Conservation (phyloP, 2,113 vertebrate genomes). For the Salvelinus sp. region DNA sequence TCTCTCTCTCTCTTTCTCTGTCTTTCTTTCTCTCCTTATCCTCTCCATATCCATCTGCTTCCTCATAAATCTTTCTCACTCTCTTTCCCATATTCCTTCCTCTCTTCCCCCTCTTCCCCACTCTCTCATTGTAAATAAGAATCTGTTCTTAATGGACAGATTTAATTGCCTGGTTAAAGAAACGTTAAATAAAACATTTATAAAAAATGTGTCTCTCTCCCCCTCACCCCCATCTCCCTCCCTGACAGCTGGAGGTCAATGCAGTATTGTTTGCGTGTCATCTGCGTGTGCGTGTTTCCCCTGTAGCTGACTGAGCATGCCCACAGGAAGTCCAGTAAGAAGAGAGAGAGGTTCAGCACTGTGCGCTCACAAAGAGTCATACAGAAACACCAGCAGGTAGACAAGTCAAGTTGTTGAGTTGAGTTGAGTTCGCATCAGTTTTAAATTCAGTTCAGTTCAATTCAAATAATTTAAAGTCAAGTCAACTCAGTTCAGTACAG, state of each 20-base stretch:
- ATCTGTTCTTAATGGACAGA: no score
- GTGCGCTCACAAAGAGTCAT: slow-evolving; percentile 78
- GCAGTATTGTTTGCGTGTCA: slow-evolving; percentile 81
- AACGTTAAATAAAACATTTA: no score
- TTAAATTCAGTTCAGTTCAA: no score
- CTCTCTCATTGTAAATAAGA: no score
- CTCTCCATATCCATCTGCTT: background rate
- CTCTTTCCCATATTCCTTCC: background rate
- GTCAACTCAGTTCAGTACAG: no score
- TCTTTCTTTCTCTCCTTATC: no score
- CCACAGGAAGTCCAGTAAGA: slow-evolving; percentile 76
- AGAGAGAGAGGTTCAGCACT: slow-evolving; percentile 78
- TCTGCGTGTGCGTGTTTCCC: slow-evolving; percentile 81
- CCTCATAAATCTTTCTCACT: slow-evolving; percentile 6
- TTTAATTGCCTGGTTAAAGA: no score
- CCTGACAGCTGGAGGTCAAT: slow-evolving; percentile 79
- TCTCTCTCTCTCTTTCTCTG: no score
- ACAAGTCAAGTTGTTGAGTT: no score
- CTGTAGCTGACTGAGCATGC: slow-evolving; percentile 78
- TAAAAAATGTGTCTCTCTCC: background rate
- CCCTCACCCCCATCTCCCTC: background rate
- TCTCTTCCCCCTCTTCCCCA: background rate
- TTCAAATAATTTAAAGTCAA: no score
- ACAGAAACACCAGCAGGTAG: slow-evolving; percentile 78
- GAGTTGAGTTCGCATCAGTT: no score